These are phyloP conservation scores for Drosophila sp. DNA, from an alignment of 1,140 invertebrate genomes.

Conservation along the genomic window DNA sequence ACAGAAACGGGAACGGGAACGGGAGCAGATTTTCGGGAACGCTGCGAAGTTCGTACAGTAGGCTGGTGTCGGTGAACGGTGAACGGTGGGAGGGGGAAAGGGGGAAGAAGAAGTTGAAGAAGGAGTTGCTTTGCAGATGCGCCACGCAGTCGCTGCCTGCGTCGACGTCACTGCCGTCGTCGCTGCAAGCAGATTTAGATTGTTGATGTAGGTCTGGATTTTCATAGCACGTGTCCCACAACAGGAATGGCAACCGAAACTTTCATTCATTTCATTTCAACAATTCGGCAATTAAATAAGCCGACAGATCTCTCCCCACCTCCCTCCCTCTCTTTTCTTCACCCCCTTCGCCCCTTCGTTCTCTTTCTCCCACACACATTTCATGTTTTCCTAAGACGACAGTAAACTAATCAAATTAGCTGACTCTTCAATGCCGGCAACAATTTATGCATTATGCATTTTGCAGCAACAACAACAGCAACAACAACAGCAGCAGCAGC, in stretches of 20 bases:
- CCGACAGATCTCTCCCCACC: neutral
- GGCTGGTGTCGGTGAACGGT: too few relatives aligned
- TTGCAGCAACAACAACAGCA: slow-evolving; percentile 45
- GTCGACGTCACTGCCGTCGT: slow-evolving; percentile 19
- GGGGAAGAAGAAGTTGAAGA: too few relatives aligned
- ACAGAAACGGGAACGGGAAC: slow-evolving; percentile 53
- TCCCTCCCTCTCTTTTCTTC: neutral
- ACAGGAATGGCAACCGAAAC: neutral
- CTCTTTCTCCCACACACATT: neutral
- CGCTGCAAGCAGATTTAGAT: slow-evolving; percentile 45
- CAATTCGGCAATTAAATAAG: neutral
- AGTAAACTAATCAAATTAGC: slow-evolving; percentile 53
- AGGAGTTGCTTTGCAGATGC: slow-evolving; percentile 66
- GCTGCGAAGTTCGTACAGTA: slow-evolving; percentile 34
- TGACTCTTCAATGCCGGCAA: slow-evolving; percentile 42
- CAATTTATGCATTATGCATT: slow-evolving; percentile 59
- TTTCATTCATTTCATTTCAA: slow-evolving; percentile 1
- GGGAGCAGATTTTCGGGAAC: slow-evolving; percentile 53
- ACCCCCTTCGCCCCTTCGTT: neutral
- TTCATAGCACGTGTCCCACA: slow-evolving; percentile 73
- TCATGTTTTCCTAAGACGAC: slow-evolving; percentile 43
- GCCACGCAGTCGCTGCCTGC: slow-evolving; percentile 32
- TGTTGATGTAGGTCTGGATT: slow-evolving; percentile 84
- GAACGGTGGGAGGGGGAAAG: too few relatives aligned
- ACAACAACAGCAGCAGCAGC: neutral